Base-by-base conservation (phyloP, 2,888 invertebrate species). In the Himalopsyche anomala region DNA sequence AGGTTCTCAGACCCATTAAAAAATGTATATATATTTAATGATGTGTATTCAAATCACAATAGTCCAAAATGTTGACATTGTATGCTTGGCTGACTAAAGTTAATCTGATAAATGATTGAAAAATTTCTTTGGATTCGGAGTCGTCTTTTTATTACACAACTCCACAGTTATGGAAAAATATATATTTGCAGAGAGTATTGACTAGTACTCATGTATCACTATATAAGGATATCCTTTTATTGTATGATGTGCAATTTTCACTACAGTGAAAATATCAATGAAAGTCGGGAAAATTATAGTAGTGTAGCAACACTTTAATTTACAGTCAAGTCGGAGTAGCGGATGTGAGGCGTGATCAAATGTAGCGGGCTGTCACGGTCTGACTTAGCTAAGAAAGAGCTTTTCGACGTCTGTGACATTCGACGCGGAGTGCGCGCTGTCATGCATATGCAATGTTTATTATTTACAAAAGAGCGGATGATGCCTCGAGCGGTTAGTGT, bases 381-480 rank as follows among this genome's bases (percentile, higher is more conserved):
- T 51, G 86, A 81, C 55, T 84, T 84, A 80, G 79, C 62, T 54
- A 82, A 51, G 19, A 80, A 45, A 19, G 69, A 85, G 83, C 42
- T 81, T 83, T 82, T 54, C 83, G 56, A 79, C 83, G 69, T 42
- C 86, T 86, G 85, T 85, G 86, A 83, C 82, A 84, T 82, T 86
- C 84, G 86, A 79, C 82, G 87, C 84, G 85, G 81, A 82, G 84
- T 87, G 82, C 85, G 87, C 85, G 87, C 87, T 87, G 87, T 87
- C 87, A 87, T 83, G 87, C 87, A 85, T 85, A 83, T 69, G 82
- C 85, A 87, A 85, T 87, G 87, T 87, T 87, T 87, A 87, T 85
- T 87, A 87, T 87, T 87, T 87, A 87, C 87, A 81, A 80, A 74
- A 56, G 83, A 85, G 80, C 74, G 82, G 87, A 38, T 85, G 84